Evolutionary conservation across 2,888 invertebrate species (phyloP), one percentile per base, ranked within the genome.

Genomic region (Scaptomyza cyrtandrae): DNA sequence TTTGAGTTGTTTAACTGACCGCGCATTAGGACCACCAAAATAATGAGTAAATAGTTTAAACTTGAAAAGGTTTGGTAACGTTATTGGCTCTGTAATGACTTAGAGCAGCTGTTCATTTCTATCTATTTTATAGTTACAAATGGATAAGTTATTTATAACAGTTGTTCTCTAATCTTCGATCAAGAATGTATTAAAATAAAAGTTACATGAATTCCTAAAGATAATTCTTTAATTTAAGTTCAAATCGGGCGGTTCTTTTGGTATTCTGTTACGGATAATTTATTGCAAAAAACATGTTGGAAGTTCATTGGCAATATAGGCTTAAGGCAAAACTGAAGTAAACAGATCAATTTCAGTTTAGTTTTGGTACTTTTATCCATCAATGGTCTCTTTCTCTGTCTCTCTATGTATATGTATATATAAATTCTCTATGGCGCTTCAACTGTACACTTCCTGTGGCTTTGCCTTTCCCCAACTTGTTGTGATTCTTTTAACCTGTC

Each of bases 401-500:
- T 24, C 24, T 24, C 3, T 24, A 24, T 31, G 1, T 39, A 6
- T 48, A 31, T 16, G 16, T 13, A 13, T 35, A 35, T 37, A 14
- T 37, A 1, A n/a, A 37, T 37, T 37, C n/a, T 5, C n/a, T 37
- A 39, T 49, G 33, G 33, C 33, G 16, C 43, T 43, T n/a, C 10
- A 56, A 48, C 16, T 29, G 39, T 16, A 6, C 10, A 41, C 39
- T 48, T 57, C 56, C 56, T 56, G 56, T 35, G 27, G 5, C n/a
- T 39, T 13, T 11, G 9, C 45, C 44, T 10, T 16, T 16, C 16
- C 41, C 6, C 19, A 27, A 10, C 35, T 48, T 5, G n/a, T 29
- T 41, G 46, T 19, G 48, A 39, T 48, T 48, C 44, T 45, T 45
- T 59, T 24, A 19, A 19, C n/a, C 35, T 35, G 53, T 45, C 52